A percentile compares a stretch with the other conserved stretches of the same genome.
Evolutionary conservation across 2,888 invertebrate species (phyloP).

Genomic region (Spisula subtruncata): DNA sequence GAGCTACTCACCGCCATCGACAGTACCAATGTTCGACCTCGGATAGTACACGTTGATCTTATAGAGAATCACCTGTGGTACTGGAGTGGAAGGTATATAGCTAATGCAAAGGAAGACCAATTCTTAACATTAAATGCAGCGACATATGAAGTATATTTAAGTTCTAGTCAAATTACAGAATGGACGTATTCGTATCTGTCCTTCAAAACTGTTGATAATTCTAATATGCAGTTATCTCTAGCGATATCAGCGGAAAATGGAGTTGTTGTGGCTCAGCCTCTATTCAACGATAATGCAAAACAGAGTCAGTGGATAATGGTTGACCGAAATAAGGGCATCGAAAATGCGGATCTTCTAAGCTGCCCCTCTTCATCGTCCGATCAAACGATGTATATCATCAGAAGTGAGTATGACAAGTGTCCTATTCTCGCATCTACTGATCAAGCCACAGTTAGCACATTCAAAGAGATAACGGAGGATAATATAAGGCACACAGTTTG

Average conservation of each 20-base stretch:
- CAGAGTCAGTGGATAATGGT: constrained; percentile 11
- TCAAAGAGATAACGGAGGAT: background rate
- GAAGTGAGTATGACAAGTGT: constrained; percentile 32
- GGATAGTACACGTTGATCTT: background rate
- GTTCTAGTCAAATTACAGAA: too few relatives aligned
- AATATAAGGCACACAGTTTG: background rate
- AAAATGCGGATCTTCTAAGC: background rate
- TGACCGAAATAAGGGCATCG: background rate
- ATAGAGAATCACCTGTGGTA: constrained; percentile 22
- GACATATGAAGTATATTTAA: too few relatives aligned
- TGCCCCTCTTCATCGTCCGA: background rate
- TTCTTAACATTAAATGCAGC: too few relatives aligned
- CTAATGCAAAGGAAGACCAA: background rate
- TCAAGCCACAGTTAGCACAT: background rate
- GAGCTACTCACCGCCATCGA: constrained; percentile 27
- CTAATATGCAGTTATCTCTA: background rate
- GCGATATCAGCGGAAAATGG: background rate
- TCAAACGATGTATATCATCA: background rate
- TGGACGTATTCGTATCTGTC: background rate
- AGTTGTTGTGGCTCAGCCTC: background rate
- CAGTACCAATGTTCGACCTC: background rate
- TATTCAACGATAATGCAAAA: background rate
- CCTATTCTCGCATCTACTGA: background rate
- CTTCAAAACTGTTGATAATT: background rate
- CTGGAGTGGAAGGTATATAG: constrained; percentile 24